Percentiles rank a stretch among this genome's conserved stretches.
These are phyloP conservation scores for Aurelia sp. DNA, from an alignment of 30 jellyfish, hydroid and myxozoan species.

Conservation along the genomic window DNA sequence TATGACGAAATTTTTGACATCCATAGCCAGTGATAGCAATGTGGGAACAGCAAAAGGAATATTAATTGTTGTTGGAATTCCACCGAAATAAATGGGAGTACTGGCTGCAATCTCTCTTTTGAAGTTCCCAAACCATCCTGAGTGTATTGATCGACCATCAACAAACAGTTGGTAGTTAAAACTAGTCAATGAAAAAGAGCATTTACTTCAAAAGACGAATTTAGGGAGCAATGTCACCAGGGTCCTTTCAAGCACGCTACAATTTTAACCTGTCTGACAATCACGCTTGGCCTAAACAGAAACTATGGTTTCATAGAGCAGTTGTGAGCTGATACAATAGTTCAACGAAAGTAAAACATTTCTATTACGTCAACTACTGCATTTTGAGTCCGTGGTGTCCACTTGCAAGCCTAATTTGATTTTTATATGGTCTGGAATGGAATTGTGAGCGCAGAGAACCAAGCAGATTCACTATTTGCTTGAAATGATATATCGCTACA, in stretches of 20 bases:
- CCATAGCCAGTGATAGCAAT: slow-evolving; percentile 65
- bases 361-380: too few species aligned
- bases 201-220: neutral
- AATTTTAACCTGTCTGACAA: neutral
- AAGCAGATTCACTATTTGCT: too few species aligned
- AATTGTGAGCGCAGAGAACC: too few species aligned
- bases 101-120: slow-evolving; percentile 66
- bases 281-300: too few species aligned
- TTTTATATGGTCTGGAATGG: too few species aligned
- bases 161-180: slow-evolving; percentile 75
- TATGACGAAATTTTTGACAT: slow-evolving; percentile 66
- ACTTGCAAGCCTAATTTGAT: too few species aligned
- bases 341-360: too few species aligned
- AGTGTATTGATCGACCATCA: slow-evolving; percentile 71
- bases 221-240: neutral
- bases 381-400: too few species aligned
- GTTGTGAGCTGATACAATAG: neutral
- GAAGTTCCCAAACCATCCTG: slow-evolving; percentile 96
- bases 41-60: slow-evolving; percentile 81
- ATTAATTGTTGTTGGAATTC: slow-evolving; percentile 69
- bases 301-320: neutral
- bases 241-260: neutral
- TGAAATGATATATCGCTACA: too few species aligned
- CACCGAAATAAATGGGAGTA: slow-evolving; percentile 84
- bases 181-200: neutral